Base-by-base conservation (phyloP, 2,797 vertebrate species). In the Rachycentron canadum region DNA sequence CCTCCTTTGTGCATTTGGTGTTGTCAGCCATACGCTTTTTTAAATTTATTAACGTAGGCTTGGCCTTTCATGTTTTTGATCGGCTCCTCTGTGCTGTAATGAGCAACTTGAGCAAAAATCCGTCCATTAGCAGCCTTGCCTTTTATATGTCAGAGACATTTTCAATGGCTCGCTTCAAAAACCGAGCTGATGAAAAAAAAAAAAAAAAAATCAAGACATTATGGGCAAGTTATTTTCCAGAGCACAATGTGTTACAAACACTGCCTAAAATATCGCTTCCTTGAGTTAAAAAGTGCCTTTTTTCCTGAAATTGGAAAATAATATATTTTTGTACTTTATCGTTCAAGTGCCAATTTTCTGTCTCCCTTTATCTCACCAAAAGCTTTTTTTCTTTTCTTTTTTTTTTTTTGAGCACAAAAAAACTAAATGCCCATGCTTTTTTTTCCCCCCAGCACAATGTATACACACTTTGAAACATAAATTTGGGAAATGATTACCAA, bases 291-390 rank as follows among this genome's bases (percentile, higher is more conserved):
- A 89, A 93, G 90, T 94, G 92, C 91, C 91, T 93, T 88, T 85
- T 81, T 75, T 73, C 53, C 38, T 64, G n/a, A 73, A 6, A 89
- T 84, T 74, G 55, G 63, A 77, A 75, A 79, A 85, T 71, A 23
- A 67, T 88, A 73, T 89, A 84, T 91, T 91, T 92, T 89, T 91
- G 30, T 92, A 88, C 74, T 71, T 81, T 55, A 69, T 80, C 79
- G 69, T 73, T 79, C 63, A 89, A 90, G 84, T 89, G 91, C 85
- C 84, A 83, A 79, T 88, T 85, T 82, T 82, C 76, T 84, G 73
- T 85, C 81, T 83, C 78, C 74, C 59, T 85, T 78, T 72, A 72
- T 80, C 63, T 78, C 47, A 28, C 68, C 71, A 73, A 79, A 85
- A 76, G 63, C 52, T 72, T 83, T 83, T 64, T 74, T 82, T n/a